Evolutionary conservation across 2,888 invertebrate species (phyloP).

Genomic region (Stenurella melanura): DNA sequence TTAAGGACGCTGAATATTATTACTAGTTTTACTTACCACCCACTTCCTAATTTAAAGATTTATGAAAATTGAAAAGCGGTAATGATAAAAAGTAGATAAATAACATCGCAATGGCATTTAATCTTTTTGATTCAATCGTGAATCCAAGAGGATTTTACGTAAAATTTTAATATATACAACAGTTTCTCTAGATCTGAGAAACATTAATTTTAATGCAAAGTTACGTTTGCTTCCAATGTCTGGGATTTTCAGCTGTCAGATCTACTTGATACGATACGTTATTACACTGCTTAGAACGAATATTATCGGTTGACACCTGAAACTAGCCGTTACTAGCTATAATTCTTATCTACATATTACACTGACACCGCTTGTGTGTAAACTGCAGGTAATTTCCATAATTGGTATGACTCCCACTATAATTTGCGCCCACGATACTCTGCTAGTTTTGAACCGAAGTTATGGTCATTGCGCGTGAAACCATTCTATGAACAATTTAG

Average conservation of each 20-base stretch:
- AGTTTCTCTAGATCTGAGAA: neutral
- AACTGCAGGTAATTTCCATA: neutral
- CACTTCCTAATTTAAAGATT: too few relatives aligned
- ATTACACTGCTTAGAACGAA: neutral
- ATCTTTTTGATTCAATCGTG: neutral
- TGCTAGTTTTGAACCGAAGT: neutral
- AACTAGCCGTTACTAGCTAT: neutral
- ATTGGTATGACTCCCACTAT: neutral
- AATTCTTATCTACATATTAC: neutral
- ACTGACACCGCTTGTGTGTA: neutral
- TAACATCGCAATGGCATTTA: too few relatives aligned
- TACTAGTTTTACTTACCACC: too few relatives aligned
- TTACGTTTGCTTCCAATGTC: neutral
- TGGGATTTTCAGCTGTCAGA: neutral
- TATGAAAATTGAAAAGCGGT: too few relatives aligned
- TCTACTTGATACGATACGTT: neutral
- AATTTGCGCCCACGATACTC: neutral
- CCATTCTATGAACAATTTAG: neutral
- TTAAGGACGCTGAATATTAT: too few relatives aligned
- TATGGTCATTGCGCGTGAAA: neutral
- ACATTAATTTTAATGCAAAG: neutral
- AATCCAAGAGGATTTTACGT: neutral
- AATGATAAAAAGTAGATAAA: too few relatives aligned
- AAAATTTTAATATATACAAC: neutral
- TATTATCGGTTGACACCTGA: neutral